These are phyloP conservation scores for Platycheirus rosarum DNA, from an alignment of 2,888 invertebrate genomes.

Conservation along the genomic window DNA sequence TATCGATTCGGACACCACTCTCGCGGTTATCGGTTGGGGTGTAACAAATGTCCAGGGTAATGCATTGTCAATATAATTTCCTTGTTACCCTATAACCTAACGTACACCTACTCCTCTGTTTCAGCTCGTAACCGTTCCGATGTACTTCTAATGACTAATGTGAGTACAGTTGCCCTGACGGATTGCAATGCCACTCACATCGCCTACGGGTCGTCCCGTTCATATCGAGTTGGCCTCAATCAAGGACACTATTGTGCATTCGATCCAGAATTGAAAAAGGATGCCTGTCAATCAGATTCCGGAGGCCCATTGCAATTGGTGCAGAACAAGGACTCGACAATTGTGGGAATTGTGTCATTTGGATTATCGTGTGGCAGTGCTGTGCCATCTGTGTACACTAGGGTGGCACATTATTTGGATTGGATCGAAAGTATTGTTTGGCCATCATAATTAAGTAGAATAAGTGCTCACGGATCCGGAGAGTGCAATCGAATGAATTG, in stretches of 20 bases:
- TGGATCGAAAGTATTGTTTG: conserved; percentile 78
- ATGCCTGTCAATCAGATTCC: conserved; percentile 76
- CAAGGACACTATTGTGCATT: conserved; percentile 75
- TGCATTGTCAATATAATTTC: too few relatives aligned
- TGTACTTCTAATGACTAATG: conserved; percentile 73
- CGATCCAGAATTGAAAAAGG: conserved; percentile 68
- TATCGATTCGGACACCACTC: conserved; percentile 72
- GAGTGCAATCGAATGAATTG: background rate
- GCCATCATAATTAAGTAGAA: conserved; percentile 53
- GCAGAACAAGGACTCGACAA: conserved; percentile 18
- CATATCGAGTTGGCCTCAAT: conserved; percentile 56
- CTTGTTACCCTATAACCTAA: background rate
- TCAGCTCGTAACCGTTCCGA: conserved; percentile 69
- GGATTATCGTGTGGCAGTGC: conserved; percentile 73
- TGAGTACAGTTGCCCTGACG: conserved; percentile 65
- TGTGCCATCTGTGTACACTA: conserved; percentile 75
- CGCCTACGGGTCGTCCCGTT: conserved; percentile 28
- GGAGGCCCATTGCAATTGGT: conserved; percentile 76
- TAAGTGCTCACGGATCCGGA: background rate
- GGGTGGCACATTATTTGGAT: conserved; percentile 76
- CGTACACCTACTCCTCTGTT: background rate
- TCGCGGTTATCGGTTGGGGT: conserved; percentile 80
- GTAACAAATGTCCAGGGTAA: conserved; percentile 77
- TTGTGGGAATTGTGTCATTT: conserved; percentile 76
- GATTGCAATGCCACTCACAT: conserved; percentile 71